phyloP scores from a whole-genome alignment of 2,113 vertebrate species.

The Sapajus apella region DNA sequence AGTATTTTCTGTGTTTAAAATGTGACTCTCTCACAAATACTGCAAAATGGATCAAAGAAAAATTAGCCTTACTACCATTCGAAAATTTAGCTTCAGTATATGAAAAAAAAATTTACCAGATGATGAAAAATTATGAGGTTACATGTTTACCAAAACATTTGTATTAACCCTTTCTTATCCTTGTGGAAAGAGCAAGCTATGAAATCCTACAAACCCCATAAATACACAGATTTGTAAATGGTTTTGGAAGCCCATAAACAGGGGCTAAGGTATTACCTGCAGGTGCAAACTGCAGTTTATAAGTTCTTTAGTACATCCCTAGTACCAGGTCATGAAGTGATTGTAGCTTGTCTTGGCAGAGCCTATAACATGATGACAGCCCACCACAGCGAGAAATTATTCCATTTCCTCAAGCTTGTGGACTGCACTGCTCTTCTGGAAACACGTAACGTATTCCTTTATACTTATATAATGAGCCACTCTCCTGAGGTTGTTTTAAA shows the following conservation, averaged over 20 bases:
- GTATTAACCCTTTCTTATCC: not conserved
- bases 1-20: not conserved
- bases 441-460: not conserved
- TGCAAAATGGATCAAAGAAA: not conserved
- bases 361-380: not conserved
- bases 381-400: not conserved
- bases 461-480: not conserved
- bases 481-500: not conserved
- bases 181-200: not conserved
- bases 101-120: not conserved
- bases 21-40: not conserved
- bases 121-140: not conserved
- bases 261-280: not conserved
- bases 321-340: not conserved
- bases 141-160: not conserved
- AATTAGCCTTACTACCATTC: not conserved
- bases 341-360: not conserved
- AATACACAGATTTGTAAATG: not conserved
- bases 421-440: not conserved
- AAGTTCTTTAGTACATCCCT: not conserved
- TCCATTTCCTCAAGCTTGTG: not conserved
- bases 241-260: not conserved
- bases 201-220: not conserved
- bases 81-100: not conserved
- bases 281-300: not conserved